Evolutionary conservation across 2,888 invertebrate species (phyloP), one percentile per base, ranked within the genome.

Genomic region (Strigamia maritima): DNA sequence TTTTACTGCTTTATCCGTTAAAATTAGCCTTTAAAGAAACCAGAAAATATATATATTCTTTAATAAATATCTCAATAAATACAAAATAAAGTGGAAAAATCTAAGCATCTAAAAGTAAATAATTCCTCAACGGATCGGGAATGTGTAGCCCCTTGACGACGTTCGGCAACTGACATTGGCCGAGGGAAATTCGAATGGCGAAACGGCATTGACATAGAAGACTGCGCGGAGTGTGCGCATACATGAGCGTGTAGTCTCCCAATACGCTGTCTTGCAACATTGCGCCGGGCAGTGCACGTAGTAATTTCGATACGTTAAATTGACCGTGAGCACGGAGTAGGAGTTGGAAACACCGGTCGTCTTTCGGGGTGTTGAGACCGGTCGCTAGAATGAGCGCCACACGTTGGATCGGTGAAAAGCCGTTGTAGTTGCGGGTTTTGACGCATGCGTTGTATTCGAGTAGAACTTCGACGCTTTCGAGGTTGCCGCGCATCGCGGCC

Each of bases 401-500:
- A 31, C 84, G 79, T 65, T 82, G 81, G 6, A 86, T 76, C 0
- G 86, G 84, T 0, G 83, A 84, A 14, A 82, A 77, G 0, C 85
- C 85, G 31, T 81, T 82, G 2, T 82, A 79, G 81, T 85, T 86
- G n/a, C 78, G 79, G 2, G 81, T 80, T 78, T 84, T 82, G 10
- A 84, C 82, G 40, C 82, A 81, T 10, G 85, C 85, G 79, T 85
- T 85, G 80, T 85, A 85, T 24, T 85, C 84, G 65, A 86, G 81
- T 8, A 86, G 82, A n/a, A 85, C 80, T 49, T 82, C 80, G 24
- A 84, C 83, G n/a, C 83, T 82, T 70, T 84, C 83, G 75, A 84
- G 79, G 80, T 85, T 84, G 7, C 85, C 84, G 80, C 84, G 84
- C 78, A 83, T 81, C 1, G 85, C 84, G 19, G 86, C 85, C 86